phyloP scores from a whole-genome alignment of 2,888 invertebrate species.

The Amblyjoppa fuscipennis region DNA sequence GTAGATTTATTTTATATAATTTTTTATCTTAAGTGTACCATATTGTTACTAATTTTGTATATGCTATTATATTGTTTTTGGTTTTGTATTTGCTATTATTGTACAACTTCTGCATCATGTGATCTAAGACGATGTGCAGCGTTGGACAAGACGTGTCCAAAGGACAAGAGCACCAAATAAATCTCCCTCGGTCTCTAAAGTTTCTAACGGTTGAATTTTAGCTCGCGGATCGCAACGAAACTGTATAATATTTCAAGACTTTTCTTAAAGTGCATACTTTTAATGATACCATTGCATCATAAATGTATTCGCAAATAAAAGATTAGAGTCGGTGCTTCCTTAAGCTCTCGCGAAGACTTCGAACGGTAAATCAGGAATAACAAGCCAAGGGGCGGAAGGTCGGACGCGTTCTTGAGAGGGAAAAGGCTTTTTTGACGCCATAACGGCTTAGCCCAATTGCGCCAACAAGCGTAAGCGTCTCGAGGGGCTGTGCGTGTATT shows the following conservation, averaged over 20 bases:
- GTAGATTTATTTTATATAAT: no score
- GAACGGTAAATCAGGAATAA: conserved; percentile 65
- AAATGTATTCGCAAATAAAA: conserved; percentile 39
- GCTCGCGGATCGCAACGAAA: no score
- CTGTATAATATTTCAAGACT: neutral
- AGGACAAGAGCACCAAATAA: no score
- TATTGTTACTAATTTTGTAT: no score
- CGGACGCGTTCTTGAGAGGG: conserved; percentile 50
- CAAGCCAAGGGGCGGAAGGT: conserved; percentile 60
- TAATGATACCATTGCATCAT: neutral
- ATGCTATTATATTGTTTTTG: no score
- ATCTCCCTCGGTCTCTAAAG: no score
- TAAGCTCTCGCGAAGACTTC: conserved; percentile 46
- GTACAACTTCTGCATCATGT: no score
- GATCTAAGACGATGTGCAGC: no score
- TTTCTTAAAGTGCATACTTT: neutral
- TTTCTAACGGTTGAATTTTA: no score
- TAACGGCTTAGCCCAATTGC: conserved; percentile 74
- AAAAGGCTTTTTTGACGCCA: conserved; percentile 69
- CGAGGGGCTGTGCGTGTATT: conserved; percentile 64
- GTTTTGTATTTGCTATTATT: no score
- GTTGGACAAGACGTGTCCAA: no score
- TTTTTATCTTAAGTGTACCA: no score
- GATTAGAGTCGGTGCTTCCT: conserved; percentile 19
- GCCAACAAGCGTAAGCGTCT: conserved; percentile 70